Evolutionary conservation across 2,888 invertebrate genomes (phyloP), one percentile per base, ranked within the genome.

Genomic region (Desoria tigrina): DNA sequence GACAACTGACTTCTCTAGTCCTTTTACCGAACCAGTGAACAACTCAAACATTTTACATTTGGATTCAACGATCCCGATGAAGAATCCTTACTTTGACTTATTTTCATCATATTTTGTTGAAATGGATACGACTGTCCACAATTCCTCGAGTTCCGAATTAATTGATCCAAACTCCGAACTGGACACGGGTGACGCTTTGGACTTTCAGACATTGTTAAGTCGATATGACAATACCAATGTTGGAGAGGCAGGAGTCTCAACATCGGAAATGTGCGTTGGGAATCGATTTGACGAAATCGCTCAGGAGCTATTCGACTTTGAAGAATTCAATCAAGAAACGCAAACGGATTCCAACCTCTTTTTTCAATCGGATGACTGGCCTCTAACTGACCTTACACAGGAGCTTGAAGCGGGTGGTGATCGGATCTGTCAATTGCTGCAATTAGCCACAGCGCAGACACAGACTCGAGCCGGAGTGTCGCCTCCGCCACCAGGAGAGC

Each of bases 281-380:
- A 42, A 63, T 9, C 18, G 57, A 42, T 57, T 57, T 24, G 50
- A 56, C n/a, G 55, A 42, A 18, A 18, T 9, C 39, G 11, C 26
- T 28, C 45, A 66, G 54, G 50, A 57, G 37, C 51, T 65, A 16
- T 66, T 64, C 26, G 57, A 58, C 18, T 58, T 58, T 32, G 65
- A 65, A 24, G 69, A 71, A 57, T 63, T 68, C n/a, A 59, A 63
- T 50, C 55, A 54, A 37, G 58, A 72, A 45, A 72, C 72, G 1
- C 72, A 72, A 51, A 72, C 72, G 21, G 69, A 72, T 32, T 63
- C 72, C 9, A 58, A 68, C 59, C 60, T 63, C 3, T 59, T 68
- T 42, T 45, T 42, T n/a, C 27, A 18, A 11, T 56, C 39, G 11
- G 39, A 45, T 32, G 16, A 63, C 14, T 9, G 24, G 6, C 55